Percentiles rank a stretch among this genome's conserved stretches.
These are phyloP conservation scores for Alfaro cultratus DNA, from an alignment of 2,797 vertebrate genomes.

Conservation along the genomic window DNA sequence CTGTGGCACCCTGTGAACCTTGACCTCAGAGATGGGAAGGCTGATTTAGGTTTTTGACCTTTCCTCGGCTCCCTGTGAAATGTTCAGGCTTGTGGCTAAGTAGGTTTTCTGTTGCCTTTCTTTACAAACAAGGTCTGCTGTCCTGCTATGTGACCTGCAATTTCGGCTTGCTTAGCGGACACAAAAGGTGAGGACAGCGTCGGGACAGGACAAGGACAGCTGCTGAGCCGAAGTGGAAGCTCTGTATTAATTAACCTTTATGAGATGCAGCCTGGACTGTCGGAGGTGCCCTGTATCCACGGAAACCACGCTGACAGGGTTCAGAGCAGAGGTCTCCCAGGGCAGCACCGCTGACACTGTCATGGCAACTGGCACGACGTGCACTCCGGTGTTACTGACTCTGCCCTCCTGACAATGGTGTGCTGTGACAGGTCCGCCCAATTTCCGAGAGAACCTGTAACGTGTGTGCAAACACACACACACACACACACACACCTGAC, in stretches of 20 bases:
- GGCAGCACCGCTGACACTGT: slow-evolving; percentile 74
- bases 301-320: slow-evolving; percentile 82
- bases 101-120: slow-evolving; percentile 60
- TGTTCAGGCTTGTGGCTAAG: slow-evolving; percentile 58
- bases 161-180: slow-evolving; percentile 66
- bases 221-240: slow-evolving; percentile 76
- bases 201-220: slow-evolving; percentile 73
- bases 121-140: slow-evolving; percentile 65
- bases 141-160: slow-evolving; percentile 68
- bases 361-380: slow-evolving; percentile 78
- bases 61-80: slow-evolving; percentile 42
- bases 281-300: slow-evolving; percentile 77
- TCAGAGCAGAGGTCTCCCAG: slow-evolving; percentile 77
- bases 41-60: slow-evolving; percentile 47
- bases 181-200: slow-evolving; percentile 70
- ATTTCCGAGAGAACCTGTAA: slow-evolving; percentile 58
- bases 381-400: slow-evolving; percentile 72
- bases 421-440: slow-evolving; percentile 80
- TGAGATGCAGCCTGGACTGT: slow-evolving; percentile 76
- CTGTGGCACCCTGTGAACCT: slow-evolving; percentile 50
- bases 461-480: slow-evolving; percentile 40
- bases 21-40: slow-evolving; percentile 39
- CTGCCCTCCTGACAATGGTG: slow-evolving; percentile 70
- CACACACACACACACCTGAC: slow-evolving; percentile 33
- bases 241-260: slow-evolving; percentile 88